Conservation (phyloP, 2,888 invertebrate genomes). For the Caenorhabditis panamensis region DNA sequence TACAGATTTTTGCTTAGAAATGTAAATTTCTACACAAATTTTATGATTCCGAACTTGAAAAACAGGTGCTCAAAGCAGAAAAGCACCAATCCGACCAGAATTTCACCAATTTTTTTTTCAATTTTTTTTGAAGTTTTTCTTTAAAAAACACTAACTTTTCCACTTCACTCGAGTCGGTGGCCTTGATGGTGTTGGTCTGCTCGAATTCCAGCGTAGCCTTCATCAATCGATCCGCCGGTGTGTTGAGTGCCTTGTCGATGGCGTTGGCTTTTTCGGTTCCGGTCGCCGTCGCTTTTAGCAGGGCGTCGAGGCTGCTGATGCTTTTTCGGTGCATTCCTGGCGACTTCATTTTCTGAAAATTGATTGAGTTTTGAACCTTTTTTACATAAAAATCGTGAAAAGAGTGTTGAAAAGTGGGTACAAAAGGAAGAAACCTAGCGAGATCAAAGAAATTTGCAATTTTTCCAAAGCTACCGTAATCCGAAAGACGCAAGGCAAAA, state of each 20-base stretch:
- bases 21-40: too few relatives aligned
- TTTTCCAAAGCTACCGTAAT: neutral
- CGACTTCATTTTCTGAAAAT: conserved; percentile 29
- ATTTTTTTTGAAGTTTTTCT: too few relatives aligned
- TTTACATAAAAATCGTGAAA: too few relatives aligned
- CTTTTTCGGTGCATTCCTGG: conserved; percentile 22
- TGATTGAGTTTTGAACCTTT: too few relatives aligned
- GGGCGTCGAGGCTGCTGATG: conserved; percentile 60
- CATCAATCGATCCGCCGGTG: conserved; percentile 45
- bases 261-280: conserved; percentile 47
- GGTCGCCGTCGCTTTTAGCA: conserved; percentile 61
- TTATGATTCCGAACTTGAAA: too few relatives aligned
- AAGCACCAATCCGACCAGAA: too few relatives aligned
- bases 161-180: conserved; percentile 15
- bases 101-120: too few relatives aligned
- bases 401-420: too few relatives aligned
- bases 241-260: conserved; percentile 54
- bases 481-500: too few relatives aligned
- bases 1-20: too few relatives aligned
- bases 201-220: conserved; percentile 40
- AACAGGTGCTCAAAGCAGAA: too few relatives aligned
- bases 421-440: neutral
- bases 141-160: conserved; percentile 18
- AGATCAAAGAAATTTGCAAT: neutral
- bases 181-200: conserved; percentile 33